A percentile compares a stretch with the other conserved stretches of the same genome.
phyloP scores from a whole-genome alignment of 1,140 invertebrate species.

The Drosophila fuyamai region DNA sequence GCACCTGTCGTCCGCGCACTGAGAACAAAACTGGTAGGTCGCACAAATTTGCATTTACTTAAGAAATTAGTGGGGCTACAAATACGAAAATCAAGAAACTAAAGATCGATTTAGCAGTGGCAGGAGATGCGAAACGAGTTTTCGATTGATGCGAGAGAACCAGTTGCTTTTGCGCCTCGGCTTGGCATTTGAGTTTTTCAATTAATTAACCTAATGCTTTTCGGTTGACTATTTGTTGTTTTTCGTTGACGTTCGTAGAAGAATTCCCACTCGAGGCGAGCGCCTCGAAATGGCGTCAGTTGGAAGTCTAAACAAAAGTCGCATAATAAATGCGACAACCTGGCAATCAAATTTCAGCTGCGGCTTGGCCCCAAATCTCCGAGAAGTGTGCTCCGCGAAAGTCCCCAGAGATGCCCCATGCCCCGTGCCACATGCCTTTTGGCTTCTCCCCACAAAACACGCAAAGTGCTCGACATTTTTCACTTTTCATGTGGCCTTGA shows the following conservation, averaged over 20 bases:
- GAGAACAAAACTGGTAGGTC: constrained; percentile 53
- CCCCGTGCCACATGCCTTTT: constrained; percentile 9
- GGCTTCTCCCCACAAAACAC: constrained; percentile 15
- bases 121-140: constrained; percentile 54
- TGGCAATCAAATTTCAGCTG: constrained; percentile 51
- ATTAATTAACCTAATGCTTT: constrained; percentile 67
- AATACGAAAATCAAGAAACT: constrained; percentile 59
- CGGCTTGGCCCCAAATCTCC: constrained; percentile 10
- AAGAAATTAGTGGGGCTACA: constrained; percentile 61
- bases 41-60: constrained; percentile 74
- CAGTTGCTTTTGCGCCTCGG: constrained; percentile 71
- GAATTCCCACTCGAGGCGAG: constrained; percentile 19
- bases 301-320: constrained; percentile 23
- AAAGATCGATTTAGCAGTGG: constrained; percentile 53
- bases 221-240: constrained; percentile 29
- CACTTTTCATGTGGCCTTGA: constrained; percentile 45
- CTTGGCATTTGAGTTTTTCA: constrained; percentile 68
- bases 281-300: constrained; percentile 37
- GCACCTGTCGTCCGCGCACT: constrained; percentile 57
- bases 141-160: constrained; percentile 46
- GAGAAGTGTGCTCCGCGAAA: background rate
- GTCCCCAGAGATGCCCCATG: constrained; percentile 10
- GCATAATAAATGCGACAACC: constrained; percentile 45
- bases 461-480: constrained; percentile 53
- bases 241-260: constrained; percentile 24